Evolutionary conservation across 2,888 invertebrate genomes (phyloP), one percentile per base, ranked within the genome.

Genomic region (Lepidochitona cinerea): DNA sequence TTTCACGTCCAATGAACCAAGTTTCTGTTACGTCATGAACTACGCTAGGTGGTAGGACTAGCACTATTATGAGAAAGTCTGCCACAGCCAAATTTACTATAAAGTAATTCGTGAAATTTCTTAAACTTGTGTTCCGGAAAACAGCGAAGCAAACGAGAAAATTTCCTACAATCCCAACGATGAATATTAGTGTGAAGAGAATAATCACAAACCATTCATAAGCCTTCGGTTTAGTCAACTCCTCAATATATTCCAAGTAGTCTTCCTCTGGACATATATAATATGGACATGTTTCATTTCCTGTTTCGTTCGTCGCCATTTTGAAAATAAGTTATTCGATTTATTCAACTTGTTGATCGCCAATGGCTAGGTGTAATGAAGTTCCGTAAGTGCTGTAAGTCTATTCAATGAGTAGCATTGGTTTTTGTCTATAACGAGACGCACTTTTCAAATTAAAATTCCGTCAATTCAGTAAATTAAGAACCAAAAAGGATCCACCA

Each of bases 91-190:
- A 91, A 89, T 97, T 96, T 75, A 96, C 96, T 87, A 97, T 95
- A 90, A 96, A 96, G 89, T 96, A 95, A 91, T 97, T 97, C 72
- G 97, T 97, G 52, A 97, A 96, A 0, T 96, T 96, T 74, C 96
- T 92, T 97, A 97, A 96, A 0, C 94, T 93, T 83, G 94, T 94
- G 87, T 96, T 96, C 74, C 95, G 93, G 85, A 95, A 95, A 37
- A 97, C 96, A 0, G 96, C 96, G 67, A 95, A 92, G 84, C 96
- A 96, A 54, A 97, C 97, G 67, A 97, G 91, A 0, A 94, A 94
- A 87, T 97, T 97, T 0, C 97, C 97, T 36, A 95, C 92, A 52
- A 96, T 91, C 0, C 96, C 96, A 71, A 95, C 93, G 14, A 94
- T 89, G 86, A 97, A 96, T 0, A 96, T 95, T 36, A 95, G 89